A percentile compares a stretch with the other conserved stretches of the same genome.
These are phyloP conservation scores for Hemichromis elongatus DNA, from an alignment of 2,113 vertebrate species.

Conservation along the genomic window DNA sequence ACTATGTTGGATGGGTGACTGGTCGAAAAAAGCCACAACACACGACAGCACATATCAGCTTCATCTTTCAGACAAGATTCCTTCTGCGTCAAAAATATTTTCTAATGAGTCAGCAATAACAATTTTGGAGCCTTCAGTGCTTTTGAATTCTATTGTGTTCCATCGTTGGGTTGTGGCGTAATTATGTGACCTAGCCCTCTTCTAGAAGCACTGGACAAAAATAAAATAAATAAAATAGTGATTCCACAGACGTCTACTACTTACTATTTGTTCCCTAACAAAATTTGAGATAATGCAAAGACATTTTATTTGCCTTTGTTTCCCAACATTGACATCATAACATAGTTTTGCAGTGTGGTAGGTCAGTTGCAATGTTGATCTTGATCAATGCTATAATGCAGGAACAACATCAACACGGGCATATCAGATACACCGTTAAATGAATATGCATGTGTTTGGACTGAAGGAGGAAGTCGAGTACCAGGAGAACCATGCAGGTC, in stretches of 20 bases:
- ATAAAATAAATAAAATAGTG: too few species aligned
- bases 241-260: accelerated
- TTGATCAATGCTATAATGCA: not conserved
- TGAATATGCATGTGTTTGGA: not conserved
- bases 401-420: not conserved
- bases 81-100: not conserved
- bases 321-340: not conserved
- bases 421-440: not conserved
- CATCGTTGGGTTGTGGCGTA: not conserved
- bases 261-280: not conserved
- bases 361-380: not conserved
- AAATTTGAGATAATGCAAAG: not conserved
- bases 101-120: not conserved
- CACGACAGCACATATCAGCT: not conserved
- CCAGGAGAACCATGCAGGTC: too few species aligned
- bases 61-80: not conserved
- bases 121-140: accelerated
- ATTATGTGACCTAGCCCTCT: accelerated
- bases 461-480: too few species aligned
- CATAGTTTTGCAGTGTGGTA: not conserved
- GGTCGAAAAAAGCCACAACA: not conserved
- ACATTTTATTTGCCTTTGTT: not conserved
- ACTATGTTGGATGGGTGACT: not conserved
- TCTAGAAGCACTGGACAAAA: too few species aligned
- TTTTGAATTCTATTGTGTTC: accelerated